Percentiles rank a stretch among this genome's conserved stretches.
Evolutionary conservation across 2,888 invertebrate species (phyloP).

Genomic region (Leucophenga maculata): DNA sequence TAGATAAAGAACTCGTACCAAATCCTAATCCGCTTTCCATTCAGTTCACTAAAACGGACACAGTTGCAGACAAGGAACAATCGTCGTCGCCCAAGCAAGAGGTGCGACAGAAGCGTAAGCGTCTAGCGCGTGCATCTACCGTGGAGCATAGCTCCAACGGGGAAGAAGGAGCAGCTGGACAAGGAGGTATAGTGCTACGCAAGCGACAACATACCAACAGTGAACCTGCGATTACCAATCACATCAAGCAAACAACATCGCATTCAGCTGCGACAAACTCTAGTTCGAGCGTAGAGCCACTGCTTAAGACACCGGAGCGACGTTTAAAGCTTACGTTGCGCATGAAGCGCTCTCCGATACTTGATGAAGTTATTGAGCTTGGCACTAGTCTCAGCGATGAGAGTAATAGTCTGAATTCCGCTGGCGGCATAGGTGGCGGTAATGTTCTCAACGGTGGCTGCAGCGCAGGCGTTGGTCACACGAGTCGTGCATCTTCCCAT

Average conservation of each 20-base stretch:
- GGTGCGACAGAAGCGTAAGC: constrained; percentile 53
- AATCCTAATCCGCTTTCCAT: not conserved
- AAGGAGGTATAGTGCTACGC: constrained; percentile 42
- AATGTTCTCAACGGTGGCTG: constrained; percentile 17
- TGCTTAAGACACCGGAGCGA: constrained; percentile 71
- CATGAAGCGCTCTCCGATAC: constrained; percentile 88
- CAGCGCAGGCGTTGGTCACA: constrained; percentile 52
- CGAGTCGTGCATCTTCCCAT: constrained; percentile 55
- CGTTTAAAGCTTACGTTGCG: constrained; percentile 85
- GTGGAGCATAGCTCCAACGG: constrained; percentile 37
- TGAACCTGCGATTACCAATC: constrained; percentile 25
- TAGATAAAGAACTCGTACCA: constrained; percentile 20
- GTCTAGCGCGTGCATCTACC: constrained; percentile 51
- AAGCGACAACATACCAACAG: constrained; percentile 48
- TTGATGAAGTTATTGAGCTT: constrained; percentile 89
- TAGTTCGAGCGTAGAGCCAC: constrained; percentile 53
- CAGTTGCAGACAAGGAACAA: constrained; percentile 26
- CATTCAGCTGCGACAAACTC: constrained; percentile 17
- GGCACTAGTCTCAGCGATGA: constrained; percentile 80
- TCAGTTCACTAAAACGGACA: not conserved
- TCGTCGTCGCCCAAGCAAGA: constrained; percentile 10
- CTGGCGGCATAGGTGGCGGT: constrained; percentile 25
- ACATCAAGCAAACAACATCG: constrained; percentile 17
- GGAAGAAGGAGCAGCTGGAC: constrained; percentile 38
- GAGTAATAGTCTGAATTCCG: constrained; percentile 54